Conservation (phyloP, 2,888 invertebrate species). For the Chydorus sphaericus region DNA sequence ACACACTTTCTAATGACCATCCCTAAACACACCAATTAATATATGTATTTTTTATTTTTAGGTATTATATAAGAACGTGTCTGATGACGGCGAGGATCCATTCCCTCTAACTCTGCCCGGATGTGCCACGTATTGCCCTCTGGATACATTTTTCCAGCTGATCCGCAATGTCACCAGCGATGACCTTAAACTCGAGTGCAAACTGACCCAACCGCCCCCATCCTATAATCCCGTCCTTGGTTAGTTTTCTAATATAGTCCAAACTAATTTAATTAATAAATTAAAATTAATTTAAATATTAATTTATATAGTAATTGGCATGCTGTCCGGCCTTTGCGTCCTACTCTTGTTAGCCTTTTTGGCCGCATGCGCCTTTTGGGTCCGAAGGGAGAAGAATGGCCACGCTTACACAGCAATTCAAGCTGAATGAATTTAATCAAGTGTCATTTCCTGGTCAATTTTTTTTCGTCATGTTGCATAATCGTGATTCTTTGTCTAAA, state of each 20-base stretch:
- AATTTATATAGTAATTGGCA: too few species aligned
- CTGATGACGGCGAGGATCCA: slow-evolving; percentile 38
- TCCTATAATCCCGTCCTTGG: not conserved
- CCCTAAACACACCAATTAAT: slow-evolving; percentile 19
- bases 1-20: slow-evolving; percentile 29
- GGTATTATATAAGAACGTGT: slow-evolving; percentile 54
- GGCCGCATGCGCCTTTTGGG: too few species aligned
- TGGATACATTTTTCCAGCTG: slow-evolving; percentile 40
- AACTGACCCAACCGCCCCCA: slow-evolving; percentile 14
- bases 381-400: too few species aligned
- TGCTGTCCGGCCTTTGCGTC: too few species aligned
- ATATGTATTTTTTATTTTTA: slow-evolving; percentile 28
- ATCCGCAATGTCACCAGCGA: slow-evolving; percentile 44
- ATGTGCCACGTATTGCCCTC: slow-evolving; percentile 49
- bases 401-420: too few species aligned
- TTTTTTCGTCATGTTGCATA: too few species aligned
- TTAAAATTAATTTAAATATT: too few species aligned
- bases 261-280: too few species aligned
- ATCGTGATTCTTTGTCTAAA: too few species aligned
- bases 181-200: slow-evolving; percentile 53
- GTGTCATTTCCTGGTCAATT: too few species aligned
- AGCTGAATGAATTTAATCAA: too few species aligned
- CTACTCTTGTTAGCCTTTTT: too few species aligned
- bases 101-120: slow-evolving; percentile 42
- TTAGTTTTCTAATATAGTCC: not conserved